A percentile compares a stretch with the other conserved stretches of the same genome.
phyloP scores from a whole-genome alignment of 2,888 invertebrate species.

The Neoscelio sp. region DNA sequence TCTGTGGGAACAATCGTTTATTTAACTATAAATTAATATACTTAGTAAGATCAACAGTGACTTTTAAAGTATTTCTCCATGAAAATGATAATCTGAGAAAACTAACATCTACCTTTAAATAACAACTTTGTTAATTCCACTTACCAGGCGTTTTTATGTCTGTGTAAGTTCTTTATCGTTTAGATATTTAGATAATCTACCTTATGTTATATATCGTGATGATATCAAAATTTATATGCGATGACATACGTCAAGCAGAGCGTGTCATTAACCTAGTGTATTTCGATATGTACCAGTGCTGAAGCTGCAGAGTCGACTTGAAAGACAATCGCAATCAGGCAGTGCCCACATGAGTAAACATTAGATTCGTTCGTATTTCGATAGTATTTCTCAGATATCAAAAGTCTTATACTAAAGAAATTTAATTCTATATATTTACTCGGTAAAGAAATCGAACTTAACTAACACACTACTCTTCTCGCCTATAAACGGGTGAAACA shows the following conservation, averaged over 20 bases:
- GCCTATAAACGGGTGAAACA: no score
- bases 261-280: conserved; percentile 44
- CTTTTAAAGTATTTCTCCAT: conserved; percentile 13
- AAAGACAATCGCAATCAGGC: conserved; percentile 41
- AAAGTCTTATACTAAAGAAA: conserved; percentile 23
- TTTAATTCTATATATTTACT: conserved; percentile 38
- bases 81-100: conserved; percentile 24
- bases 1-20: conserved; percentile 58
- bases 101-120: background rate
- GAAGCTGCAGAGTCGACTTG: conserved; percentile 42
- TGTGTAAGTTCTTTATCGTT: conserved; percentile 29
- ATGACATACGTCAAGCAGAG: conserved; percentile 50
- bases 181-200: conserved; percentile 26
- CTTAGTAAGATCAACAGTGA: conserved; percentile 32
- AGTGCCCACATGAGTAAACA: conserved; percentile 17
- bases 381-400: conserved; percentile 44
- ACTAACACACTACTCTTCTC: no score
- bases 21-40: conserved; percentile 57
- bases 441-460: no score
- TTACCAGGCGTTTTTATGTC: conserved; percentile 27
- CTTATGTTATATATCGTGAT: conserved; percentile 24
- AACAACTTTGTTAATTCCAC: background rate
- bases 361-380: conserved; percentile 33
- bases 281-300: conserved; percentile 20
- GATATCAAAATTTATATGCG: conserved; percentile 23